Base-by-base conservation (phyloP, 1,140 invertebrate genomes). In the Bursaphelenchus mucronatus region DNA sequence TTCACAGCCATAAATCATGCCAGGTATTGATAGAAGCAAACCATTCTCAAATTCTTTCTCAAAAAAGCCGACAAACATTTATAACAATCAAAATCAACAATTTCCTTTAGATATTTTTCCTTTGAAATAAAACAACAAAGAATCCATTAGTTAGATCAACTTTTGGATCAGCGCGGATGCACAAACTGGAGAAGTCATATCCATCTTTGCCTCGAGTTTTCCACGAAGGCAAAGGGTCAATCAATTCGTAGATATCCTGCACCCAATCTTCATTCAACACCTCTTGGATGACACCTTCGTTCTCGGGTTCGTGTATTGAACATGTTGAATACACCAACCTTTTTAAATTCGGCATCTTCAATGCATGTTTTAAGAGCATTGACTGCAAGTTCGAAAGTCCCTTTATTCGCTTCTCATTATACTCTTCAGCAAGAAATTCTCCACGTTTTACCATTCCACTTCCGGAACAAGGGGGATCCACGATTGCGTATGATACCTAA, bases 401-500 rank as follows among this genome's bases (percentile, higher is more conserved):
- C 21, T 83, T 82, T 0, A 93, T 75, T 52, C 90, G 84, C 0
- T 79, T 50, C 72, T 75, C 51, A 53, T 74, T 66, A 51, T 64
- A 71, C 52, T 70, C 64, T 17, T 70, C 59, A 66, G 81, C 70
- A 76, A 85, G 52, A 43, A 80, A 61, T 61, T 84, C 81, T 9
- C 86, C 66, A 56, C 88, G 84, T 67, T 86, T 85, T 40, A 74
- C 81, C 70, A 81, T 86, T 87, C 94, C 94, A 82, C 90, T 91
- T 46, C 93, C 93, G 65, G 91, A 91, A 83, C 94, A 98, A 64
- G 90, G 91, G 5, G 94, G 93, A 85, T 98, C 94, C 0, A 97
- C 87, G 19, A 98, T 82, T 70, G 96, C 89, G 76, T 92, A 94
- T 81, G 92, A 87, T 0, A 95, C 88, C 76, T 88, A 83, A 21